These are phyloP conservation scores for Scytalopus superciliaris DNA, from an alignment of 2,113 vertebrate genomes.

Conservation along the genomic window DNA sequence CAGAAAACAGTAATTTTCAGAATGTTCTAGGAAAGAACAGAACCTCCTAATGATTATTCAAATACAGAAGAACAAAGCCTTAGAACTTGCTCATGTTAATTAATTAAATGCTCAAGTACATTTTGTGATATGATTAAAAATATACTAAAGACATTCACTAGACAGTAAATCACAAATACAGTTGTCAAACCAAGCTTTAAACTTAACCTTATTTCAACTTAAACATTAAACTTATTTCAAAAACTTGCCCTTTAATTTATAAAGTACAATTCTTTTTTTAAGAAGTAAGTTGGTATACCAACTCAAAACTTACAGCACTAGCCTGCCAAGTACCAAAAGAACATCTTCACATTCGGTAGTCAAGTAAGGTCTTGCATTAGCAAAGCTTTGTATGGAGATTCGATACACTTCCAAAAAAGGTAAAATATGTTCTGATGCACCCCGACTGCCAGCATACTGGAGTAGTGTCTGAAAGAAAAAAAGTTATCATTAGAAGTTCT, in stretches of 20 bases:
- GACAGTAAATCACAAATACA: background rate
- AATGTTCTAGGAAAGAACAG: background rate
- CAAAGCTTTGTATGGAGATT: conserved; percentile 94
- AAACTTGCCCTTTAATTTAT: background rate
- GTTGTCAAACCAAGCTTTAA: background rate
- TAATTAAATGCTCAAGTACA: background rate
- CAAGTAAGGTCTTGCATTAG: conserved; percentile 90
- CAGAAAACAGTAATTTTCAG: background rate
- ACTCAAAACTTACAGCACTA: conserved; percentile 89
- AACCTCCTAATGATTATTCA: background rate
- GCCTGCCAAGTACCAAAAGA: conserved; percentile 90
- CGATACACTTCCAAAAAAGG: conserved; percentile 95
- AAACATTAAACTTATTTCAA: background rate
- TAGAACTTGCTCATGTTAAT: background rate
- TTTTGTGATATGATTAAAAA: background rate
- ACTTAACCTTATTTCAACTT: background rate
- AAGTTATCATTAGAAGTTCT: background rate
- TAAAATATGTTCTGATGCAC: conserved; percentile 90
- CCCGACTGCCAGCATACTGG: conserved; percentile 92
- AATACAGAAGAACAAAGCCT: background rate
- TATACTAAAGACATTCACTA: background rate
- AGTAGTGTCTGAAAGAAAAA: conserved; percentile 85
- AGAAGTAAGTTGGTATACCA: background rate
- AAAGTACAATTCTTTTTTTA: background rate
- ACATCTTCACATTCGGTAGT: conserved; percentile 93